Base-by-base conservation (phyloP, 2,113 vertebrate species). In the Ophiodon elongatus region DNA sequence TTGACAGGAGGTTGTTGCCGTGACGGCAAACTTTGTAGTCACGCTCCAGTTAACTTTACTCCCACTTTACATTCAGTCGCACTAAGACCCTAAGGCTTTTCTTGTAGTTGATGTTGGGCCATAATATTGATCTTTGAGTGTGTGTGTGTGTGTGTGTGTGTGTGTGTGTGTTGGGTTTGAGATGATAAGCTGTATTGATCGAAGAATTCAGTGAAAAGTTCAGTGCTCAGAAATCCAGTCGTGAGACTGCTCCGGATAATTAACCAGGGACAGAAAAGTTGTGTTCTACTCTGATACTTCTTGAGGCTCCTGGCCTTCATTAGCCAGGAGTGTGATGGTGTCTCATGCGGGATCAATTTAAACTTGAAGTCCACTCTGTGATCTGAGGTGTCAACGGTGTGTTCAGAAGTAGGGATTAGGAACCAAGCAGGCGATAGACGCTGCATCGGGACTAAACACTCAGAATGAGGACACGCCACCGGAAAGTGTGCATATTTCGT, bases 61-160 rank as follows among this genome's bases (percentile, higher is more conserved):
- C 33, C 33, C 33, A 37, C 35, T 37, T 4, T 17, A 45, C 52
- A 84, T 35, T 65, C 64, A 41, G 64, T 85, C 56, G 10, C 64
- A 73, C 43, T 71, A 66, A 64, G 27, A 69, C 65, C 75, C 25
- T 56, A 63, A 81, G 84, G 39, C 64, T 76, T 85, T 84, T 59
- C 87, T 85, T 83, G 74, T 63, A 50, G 67, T 45, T 69, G 62
- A 54, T 23, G 76, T 45, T 65, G 25, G 66, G 29, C 52, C 13
- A 4, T 0, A 4, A 9, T 82, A 87, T 87, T 52, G 79, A 85
- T 86, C 3, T 41, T 5, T 33, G 57, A 29, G 29, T 59, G 29
- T 11, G 39, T 41, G 39, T 41, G 41, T 15, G 13, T 43, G 41
- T 43, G 9, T 41, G 41, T 13, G 29, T 11, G 41, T 41, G 41